Percentiles rank a stretch among this genome's conserved stretches.
Conservation (phyloP, 2,888 invertebrate genomes). For the Leistus spinibarbis region DNA sequence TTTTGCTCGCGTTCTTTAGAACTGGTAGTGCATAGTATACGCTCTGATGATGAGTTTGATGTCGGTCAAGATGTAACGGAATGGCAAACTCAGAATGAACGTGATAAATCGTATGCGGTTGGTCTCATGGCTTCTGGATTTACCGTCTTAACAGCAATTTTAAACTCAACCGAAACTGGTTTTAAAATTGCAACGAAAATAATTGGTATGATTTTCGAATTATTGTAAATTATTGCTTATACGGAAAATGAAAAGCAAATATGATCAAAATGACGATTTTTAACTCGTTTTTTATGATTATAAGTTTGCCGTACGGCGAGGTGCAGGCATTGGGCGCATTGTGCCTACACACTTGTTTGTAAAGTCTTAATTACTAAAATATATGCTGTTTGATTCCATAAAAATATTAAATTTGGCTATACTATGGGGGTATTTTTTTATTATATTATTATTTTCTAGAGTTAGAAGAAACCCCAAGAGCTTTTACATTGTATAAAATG, state of each 20-base stretch:
- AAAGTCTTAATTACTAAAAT: not conserved
- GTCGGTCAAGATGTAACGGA: constrained; percentile 42
- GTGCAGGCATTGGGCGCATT: too few species aligned
- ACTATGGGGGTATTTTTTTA: too few species aligned
- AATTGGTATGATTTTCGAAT: constrained; percentile 24
- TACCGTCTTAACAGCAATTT: constrained; percentile 41
- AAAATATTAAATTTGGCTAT: too few species aligned
- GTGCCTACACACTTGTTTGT: not conserved
- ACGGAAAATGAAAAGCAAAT: too few species aligned
- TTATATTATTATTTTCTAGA: constrained; percentile 3
- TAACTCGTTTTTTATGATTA: too few species aligned
- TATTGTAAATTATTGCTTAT: too few species aligned
- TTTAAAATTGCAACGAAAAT: constrained; percentile 35
- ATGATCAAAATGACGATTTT: too few species aligned
- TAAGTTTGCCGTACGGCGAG: too few species aligned
- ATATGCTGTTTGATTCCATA: too few species aligned
- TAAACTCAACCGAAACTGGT: constrained; percentile 32
- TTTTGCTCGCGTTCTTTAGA: constrained; percentile 2
- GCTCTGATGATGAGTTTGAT: constrained; percentile 44
- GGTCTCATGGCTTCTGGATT: constrained; percentile 44
- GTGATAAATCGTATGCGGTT: constrained; percentile 43
- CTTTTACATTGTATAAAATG: constrained; percentile 47
- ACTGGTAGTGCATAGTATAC: constrained; percentile 41
- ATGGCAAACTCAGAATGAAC: constrained; percentile 46
- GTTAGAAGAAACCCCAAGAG: constrained; percentile 16